A percentile compares a stretch with the other conserved stretches of the same genome.
phyloP scores from a whole-genome alignment of 2,888 invertebrate species.

The Dilophus febrilis region DNA sequence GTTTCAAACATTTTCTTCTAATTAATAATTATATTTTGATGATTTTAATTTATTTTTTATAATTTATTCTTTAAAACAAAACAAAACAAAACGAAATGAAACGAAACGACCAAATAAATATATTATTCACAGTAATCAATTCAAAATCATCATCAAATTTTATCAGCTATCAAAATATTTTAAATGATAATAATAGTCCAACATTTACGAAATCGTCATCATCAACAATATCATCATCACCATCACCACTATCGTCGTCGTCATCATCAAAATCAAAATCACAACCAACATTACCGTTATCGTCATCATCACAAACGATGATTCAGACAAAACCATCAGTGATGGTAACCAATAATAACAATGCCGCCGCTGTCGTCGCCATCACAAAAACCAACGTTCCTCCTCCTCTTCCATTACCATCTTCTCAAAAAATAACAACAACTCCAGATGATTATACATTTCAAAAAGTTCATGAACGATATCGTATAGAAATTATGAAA shows the following conservation, averaged over 20 bases:
- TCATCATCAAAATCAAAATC: background rate
- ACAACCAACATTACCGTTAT: background rate
- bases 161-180: no score
- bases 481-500: conserved; percentile 19
- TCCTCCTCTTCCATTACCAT: background rate
- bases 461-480: conserved; percentile 19
- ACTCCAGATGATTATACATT: conserved; percentile 7
- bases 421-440: background rate
- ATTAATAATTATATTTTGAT: no score
- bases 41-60: no score
- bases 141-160: no score
- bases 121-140: no score
- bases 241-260: background rate
- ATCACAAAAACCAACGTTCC: background rate
- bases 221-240: background rate
- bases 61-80: no score
- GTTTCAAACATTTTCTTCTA: no score
- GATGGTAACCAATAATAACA: background rate
- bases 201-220: no score
- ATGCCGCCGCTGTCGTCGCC: background rate
- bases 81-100: no score
- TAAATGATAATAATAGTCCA: no score
- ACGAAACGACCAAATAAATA: no score
- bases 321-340: background rate
- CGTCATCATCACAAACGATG: background rate